A percentile compares a stretch with the other conserved stretches of the same genome.
These are phyloP conservation scores for Dimorphilus gyrociliatus DNA, from an alignment of 2,888 invertebrate species.

Conservation along the genomic window DNA sequence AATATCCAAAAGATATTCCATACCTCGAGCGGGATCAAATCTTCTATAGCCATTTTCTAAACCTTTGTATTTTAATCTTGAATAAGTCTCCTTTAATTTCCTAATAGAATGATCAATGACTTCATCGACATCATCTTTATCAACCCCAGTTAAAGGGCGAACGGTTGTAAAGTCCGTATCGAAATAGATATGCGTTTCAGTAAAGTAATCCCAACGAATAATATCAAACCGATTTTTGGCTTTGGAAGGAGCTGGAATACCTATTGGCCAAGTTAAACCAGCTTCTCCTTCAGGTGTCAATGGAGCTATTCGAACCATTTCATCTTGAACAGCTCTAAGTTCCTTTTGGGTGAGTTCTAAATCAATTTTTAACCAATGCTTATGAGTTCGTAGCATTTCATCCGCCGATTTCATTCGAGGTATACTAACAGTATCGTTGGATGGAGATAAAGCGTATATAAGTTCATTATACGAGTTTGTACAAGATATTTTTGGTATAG, in stretches of 20 bases:
- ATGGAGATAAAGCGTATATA: too few relatives aligned
- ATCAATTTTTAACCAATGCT: too few relatives aligned
- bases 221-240: conserved; percentile 64
- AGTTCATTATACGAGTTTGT: too few relatives aligned
- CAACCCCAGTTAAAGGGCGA: conserved; percentile 45
- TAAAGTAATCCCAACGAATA: conserved; percentile 69
- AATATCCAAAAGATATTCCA: conserved; percentile 63
- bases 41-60: conserved; percentile 52
- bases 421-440: too few relatives aligned
- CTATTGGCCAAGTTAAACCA: conserved; percentile 54
- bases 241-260: conserved; percentile 47
- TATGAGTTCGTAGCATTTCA: too few relatives aligned
- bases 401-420: too few relatives aligned
- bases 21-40: conserved; percentile 65
- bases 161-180: conserved; percentile 60
- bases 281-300: conserved; percentile 38
- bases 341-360: too few relatives aligned
- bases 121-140: conserved; percentile 49
- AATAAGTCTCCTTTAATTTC: conserved; percentile 19
- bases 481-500: too few relatives aligned
- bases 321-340: conserved; percentile 39
- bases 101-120: conserved; percentile 37
- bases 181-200: conserved; percentile 61
- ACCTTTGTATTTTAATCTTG: conserved; percentile 35
- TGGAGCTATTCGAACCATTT: conserved; percentile 39